A percentile compares a stretch with the other conserved stretches of the same genome.
Conservation (phyloP, 2,888 invertebrate genomes). For the Boloria selene region DNA sequence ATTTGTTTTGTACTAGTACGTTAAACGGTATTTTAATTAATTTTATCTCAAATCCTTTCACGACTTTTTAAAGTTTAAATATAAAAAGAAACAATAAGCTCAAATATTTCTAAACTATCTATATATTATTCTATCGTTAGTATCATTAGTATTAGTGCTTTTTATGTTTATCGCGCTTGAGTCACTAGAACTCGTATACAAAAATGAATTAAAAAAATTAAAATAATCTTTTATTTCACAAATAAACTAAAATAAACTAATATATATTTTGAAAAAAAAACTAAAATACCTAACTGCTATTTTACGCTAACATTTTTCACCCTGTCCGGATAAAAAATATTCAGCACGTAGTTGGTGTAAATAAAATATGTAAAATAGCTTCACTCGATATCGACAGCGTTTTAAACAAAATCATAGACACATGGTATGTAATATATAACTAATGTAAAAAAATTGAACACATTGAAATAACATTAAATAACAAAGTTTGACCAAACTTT, state of each 20-base stretch:
- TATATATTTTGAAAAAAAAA: not conserved
- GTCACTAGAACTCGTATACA: not conserved
- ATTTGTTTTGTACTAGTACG: no score
- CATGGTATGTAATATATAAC: not conserved
- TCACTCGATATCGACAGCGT: not conserved
- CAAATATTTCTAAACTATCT: no score
- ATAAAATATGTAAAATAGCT: not conserved
- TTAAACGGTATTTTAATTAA: no score
- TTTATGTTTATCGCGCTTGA: no score
- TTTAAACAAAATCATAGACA: not conserved
- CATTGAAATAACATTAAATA: no score
- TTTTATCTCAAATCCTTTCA: no score
- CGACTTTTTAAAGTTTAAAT: no score
- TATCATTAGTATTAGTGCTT: no score
- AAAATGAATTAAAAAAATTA: not conserved
- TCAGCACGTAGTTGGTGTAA: not conserved
- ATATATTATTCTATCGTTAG: no score
- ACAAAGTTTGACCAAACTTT: no score
- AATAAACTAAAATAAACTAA: not conserved
- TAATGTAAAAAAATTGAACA: no score
- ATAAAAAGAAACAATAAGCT: no score
- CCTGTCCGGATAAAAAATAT: constrained; percentile 11
- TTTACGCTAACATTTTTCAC: constrained; percentile 5
- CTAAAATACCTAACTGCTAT: constrained; percentile 3
- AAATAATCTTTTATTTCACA: not conserved